These are phyloP conservation scores for Strongylocentrotus purpuratus DNA, from an alignment of 35 echinoderm and acorn worm genomes.

Conservation along the genomic window DNA sequence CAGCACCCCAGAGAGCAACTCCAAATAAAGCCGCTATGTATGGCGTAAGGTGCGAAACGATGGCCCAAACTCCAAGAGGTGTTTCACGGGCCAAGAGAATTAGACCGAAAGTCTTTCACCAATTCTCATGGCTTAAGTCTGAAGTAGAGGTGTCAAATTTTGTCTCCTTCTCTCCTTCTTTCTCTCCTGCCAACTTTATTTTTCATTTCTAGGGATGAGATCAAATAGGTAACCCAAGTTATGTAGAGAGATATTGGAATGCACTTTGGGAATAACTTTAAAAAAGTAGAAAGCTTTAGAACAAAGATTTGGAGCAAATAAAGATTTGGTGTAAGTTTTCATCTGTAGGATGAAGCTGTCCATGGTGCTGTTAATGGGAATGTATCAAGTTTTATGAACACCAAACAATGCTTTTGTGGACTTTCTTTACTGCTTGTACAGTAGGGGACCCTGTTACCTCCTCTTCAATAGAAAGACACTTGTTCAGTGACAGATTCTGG, in stretches of 20 bases:
- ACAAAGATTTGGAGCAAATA: background rate
- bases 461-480: background rate
- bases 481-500: background rate
- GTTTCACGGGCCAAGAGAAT: background rate
- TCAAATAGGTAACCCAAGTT: background rate
- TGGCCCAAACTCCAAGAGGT: background rate
- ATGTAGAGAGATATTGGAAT: background rate
- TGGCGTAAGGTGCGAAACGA: slow-evolving; percentile 24
- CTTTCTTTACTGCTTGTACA: background rate
- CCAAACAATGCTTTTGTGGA: background rate
- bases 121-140: background rate
- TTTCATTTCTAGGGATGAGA: background rate
- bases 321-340: background rate
- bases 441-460: too few species aligned
- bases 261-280: background rate
- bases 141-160: slow-evolving; percentile 2
- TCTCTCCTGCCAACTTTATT: background rate
- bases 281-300: background rate
- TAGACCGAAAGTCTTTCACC: slow-evolving; percentile 16
- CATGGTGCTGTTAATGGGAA: background rate
- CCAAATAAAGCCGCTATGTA: slow-evolving; percentile 25
- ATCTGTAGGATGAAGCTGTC: background rate
- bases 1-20: slow-evolving; percentile 21
- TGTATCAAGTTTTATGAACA: background rate
- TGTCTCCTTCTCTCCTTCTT: background rate